Percentiles rank a stretch among this genome's conserved stretches.
phyloP scores from a whole-genome alignment of 2,888 invertebrate genomes.

The Pollenia labialis region DNA sequence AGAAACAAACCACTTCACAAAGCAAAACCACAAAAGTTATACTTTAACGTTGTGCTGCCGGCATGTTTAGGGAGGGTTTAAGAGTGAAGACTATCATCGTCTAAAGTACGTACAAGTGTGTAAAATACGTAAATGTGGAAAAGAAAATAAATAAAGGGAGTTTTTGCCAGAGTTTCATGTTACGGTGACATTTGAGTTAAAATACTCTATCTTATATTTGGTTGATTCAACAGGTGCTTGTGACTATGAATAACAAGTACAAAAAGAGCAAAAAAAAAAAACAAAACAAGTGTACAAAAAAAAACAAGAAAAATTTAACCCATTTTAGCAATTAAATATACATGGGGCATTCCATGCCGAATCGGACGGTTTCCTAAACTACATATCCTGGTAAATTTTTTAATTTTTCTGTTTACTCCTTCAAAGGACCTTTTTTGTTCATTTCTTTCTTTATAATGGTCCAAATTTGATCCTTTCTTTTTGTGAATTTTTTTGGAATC shows the following conservation, averaged over 20 bases:
- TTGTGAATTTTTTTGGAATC: too few relatives aligned
- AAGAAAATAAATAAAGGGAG: conserved; percentile 30
- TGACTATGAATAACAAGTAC: not conserved
- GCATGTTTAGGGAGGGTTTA: conserved; percentile 19
- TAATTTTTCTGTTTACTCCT: too few relatives aligned
- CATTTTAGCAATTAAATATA: not conserved
- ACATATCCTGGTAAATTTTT: too few relatives aligned
- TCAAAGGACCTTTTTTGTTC: too few relatives aligned
- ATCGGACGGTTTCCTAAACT: too few relatives aligned
- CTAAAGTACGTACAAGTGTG: not conserved
- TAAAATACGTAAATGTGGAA: conserved; percentile 17
- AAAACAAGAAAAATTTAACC: conserved; percentile 36
- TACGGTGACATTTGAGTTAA: conserved; percentile 64
- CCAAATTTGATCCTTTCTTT: too few relatives aligned
- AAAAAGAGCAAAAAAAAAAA: not conserved
- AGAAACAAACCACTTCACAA: not conserved
- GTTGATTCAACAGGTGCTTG: conserved; percentile 54
- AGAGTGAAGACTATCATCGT: conserved; percentile 3
- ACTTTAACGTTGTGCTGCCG: conserved; percentile 26
- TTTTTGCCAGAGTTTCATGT: conserved; percentile 55
- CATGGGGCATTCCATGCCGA: too few relatives aligned
- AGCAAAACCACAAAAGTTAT: conserved; percentile 4
- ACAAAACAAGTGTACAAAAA: not conserved
- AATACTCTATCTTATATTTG: conserved; percentile 7
- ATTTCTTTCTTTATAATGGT: too few relatives aligned